Conservation (phyloP, 2,888 invertebrate species). For the Corythucha ciliata region DNA sequence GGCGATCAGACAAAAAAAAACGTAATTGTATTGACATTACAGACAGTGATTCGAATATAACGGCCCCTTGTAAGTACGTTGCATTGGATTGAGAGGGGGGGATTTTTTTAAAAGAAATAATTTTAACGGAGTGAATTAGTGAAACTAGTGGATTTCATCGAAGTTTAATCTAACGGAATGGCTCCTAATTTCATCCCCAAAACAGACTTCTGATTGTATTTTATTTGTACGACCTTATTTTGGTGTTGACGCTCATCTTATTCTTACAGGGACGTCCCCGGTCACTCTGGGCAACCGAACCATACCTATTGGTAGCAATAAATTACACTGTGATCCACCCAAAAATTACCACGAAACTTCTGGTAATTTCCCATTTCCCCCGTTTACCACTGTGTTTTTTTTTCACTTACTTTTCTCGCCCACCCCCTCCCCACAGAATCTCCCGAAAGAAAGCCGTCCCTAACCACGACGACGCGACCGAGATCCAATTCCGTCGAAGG, state of each 20-base stretch:
- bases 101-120: too few relatives aligned
- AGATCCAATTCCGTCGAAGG: slow-evolving; percentile 51
- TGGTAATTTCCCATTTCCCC: slow-evolving; percentile 2
- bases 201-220: not conserved
- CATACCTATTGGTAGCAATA: slow-evolving; percentile 67
- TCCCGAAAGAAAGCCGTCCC: slow-evolving; percentile 18
- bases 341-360: slow-evolving; percentile 44
- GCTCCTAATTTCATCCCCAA: not conserved
- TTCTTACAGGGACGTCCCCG: slow-evolving; percentile 24
- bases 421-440: not conserved
- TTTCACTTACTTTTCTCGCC: not conserved
- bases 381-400: slow-evolving; percentile 1
- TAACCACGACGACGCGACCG: slow-evolving; percentile 41
- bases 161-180: not conserved
- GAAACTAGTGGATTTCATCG: not conserved
- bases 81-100: too few relatives aligned
- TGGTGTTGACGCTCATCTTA: not conserved
- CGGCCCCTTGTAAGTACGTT: too few relatives aligned
- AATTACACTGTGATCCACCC: slow-evolving; percentile 68
- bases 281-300: slow-evolving; percentile 61
- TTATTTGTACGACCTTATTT: not conserved
- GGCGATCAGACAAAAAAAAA: too few relatives aligned
- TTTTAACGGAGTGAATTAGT: too few relatives aligned
- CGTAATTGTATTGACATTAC: too few relatives aligned
- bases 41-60: too few relatives aligned